These are phyloP conservation scores for Lacanobia oleracea DNA, from an alignment of 2,888 invertebrate genomes.

Conservation along the genomic window DNA sequence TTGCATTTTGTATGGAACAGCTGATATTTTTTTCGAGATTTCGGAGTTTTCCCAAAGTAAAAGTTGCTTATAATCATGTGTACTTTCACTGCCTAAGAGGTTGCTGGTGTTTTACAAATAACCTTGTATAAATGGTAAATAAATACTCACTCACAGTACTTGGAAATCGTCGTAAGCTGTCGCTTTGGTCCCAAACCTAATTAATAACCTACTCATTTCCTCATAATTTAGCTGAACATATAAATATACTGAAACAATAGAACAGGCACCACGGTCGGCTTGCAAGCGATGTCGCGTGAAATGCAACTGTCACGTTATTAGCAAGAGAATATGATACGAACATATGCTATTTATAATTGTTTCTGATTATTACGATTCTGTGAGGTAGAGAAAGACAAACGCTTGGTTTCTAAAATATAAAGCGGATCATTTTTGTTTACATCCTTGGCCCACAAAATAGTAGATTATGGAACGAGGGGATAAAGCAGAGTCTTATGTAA, in stretches of 20 bases:
- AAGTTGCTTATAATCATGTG: no score
- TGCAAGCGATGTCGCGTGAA: slow-evolving; percentile 72
- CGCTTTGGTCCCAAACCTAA: neutral
- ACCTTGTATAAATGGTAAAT: neutral
- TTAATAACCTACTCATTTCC: neutral
- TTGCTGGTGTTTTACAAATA: no score
- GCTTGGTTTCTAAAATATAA: neutral
- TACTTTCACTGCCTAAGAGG: no score
- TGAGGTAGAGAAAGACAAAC: neutral
- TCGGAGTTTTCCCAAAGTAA: no score
- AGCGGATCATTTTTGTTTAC: no score
- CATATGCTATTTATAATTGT: slow-evolving; percentile 26
- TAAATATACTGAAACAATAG: slow-evolving; percentile 57
- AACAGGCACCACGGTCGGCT: slow-evolving; percentile 62
- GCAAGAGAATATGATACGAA: slow-evolving; percentile 54
- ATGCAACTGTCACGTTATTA: slow-evolving; percentile 73
- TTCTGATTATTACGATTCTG: slow-evolving; percentile 7
- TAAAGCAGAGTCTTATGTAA: no score
- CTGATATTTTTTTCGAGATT: no score
- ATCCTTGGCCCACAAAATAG: no score
- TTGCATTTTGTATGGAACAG: no score
- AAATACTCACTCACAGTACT: neutral
- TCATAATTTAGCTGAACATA: slow-evolving; percentile 12
- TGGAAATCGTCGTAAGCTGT: neutral
- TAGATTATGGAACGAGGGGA: no score